Conservation (phyloP, 2,113 vertebrate species). For the Colinus virginianus region DNA sequence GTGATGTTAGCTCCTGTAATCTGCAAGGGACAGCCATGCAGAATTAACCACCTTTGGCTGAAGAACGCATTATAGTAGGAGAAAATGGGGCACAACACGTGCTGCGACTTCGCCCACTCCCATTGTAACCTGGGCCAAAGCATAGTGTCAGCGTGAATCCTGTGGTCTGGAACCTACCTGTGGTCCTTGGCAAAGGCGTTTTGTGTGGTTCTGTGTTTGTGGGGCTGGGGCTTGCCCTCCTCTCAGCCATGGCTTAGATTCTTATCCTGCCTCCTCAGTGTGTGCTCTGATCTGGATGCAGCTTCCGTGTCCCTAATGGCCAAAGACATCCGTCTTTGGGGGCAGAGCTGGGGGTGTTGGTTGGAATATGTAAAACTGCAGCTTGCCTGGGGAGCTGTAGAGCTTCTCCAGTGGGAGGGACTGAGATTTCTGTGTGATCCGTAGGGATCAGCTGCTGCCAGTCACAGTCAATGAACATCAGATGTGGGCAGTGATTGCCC, state of each 20-base stretch:
- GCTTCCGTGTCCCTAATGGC: background rate
- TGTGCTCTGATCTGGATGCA: background rate
- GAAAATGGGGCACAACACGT: background rate
- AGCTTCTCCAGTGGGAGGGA: background rate
- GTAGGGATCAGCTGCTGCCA: conserved; percentile 58
- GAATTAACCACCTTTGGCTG: background rate
- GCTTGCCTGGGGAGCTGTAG: background rate
- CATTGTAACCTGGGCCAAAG: background rate
- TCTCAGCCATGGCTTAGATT: too few species aligned
- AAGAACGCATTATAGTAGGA: background rate
- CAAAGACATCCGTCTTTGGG: background rate
- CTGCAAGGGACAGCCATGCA: background rate
- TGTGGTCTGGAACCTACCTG: too few species aligned
- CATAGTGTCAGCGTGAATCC: background rate
- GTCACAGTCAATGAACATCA: conserved; percentile 21
- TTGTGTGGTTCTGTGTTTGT: too few species aligned
- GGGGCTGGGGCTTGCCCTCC: too few species aligned
- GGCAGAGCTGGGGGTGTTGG: background rate
- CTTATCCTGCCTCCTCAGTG: background rate
- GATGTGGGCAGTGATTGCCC: background rate
- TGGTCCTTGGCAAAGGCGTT: background rate
- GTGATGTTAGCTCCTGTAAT: background rate
- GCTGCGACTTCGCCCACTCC: background rate
- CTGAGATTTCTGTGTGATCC: background rate
- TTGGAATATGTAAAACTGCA: background rate